A percentile compares a stretch with the other conserved stretches of the same genome.
These are phyloP conservation scores for Falco cherrug DNA, from an alignment of 2,797 vertebrate species.

Conservation along the genomic window DNA sequence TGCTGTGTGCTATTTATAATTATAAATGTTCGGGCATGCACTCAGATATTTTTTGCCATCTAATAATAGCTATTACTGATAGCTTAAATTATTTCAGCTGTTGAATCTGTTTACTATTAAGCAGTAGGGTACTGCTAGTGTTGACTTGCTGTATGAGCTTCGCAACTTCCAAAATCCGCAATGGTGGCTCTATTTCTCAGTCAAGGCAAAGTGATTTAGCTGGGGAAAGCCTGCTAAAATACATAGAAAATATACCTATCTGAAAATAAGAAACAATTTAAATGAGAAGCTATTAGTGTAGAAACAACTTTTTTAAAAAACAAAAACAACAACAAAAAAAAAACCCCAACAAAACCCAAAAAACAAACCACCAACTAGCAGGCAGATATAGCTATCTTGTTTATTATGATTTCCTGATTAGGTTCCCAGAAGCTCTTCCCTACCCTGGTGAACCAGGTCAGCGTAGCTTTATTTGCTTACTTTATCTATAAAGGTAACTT, in stretches of 20 bases:
- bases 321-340: too few species aligned
- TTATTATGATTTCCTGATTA: background rate
- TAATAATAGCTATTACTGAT: background rate
- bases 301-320: background rate
- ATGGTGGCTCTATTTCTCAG: background rate
- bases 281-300: background rate
- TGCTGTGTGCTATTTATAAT: background rate
- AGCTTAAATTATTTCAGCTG: background rate
- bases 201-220: background rate
- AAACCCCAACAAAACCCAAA: background rate
- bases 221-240: background rate
- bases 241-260: background rate
- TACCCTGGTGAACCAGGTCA: background rate
- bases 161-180: background rate
- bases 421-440: background rate
- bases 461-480: background rate
- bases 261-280: background rate
- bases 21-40: background rate
- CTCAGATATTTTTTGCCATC: background rate
- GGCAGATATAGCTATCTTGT: background rate
- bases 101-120: background rate
- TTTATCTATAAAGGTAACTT: background rate
- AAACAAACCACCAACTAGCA: background rate
- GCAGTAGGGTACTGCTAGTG: background rate
- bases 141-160: background rate